Evolutionary conservation across 2,113 vertebrate species (phyloP), one percentile per base, ranked within the genome.

Genomic region (Silurus meridionalis): DNA sequence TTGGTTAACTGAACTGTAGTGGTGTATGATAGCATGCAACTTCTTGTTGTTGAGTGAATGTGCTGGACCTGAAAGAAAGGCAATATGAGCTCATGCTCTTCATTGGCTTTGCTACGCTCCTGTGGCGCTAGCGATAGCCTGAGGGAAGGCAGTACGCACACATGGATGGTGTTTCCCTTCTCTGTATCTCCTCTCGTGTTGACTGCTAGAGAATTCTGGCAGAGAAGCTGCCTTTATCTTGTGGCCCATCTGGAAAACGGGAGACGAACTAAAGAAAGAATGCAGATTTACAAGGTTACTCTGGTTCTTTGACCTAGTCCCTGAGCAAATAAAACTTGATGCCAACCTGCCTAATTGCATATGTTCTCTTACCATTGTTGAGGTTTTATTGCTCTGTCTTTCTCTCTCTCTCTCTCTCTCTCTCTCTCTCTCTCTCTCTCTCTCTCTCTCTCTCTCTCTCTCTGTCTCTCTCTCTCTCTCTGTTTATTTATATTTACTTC

Each of bases 291-390:
- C 23, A 83, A 88, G 92, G 93, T 94, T 94, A 94, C 93, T 92
- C 87, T 88, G 53, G 87, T 91, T 93, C 89, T 64, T 90, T 94
- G 91, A 94, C 93, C 93, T 88, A 91, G 90, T 93, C 91, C 86
- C 88, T 86, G 72, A 91, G 82, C 93, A 94, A 94, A 93, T 92
- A 91, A 78, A 92, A 92, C 92, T 91, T 94, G 92, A 93, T 91
- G 93, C 86, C 89, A 90, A 90, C 89, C 87, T 91, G 89, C 86
- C 87, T 87, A 87, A 89, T 92, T 89, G 86, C 87, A 89, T 91
- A 86, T 87, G 80, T 85, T 91, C 90, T 87, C 58, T 85, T 85
- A 88, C 80, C 86, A 82, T 90, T 78, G 89, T 83, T 72, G 80
- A 85, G 87, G 78, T 85, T 91, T 89, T 82, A 83, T 89, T 83